Evolutionary conservation across 2,797 vertebrate species (phyloP), one percentile per base, ranked within the genome.

Genomic region (Syngnathus acus): DNA sequence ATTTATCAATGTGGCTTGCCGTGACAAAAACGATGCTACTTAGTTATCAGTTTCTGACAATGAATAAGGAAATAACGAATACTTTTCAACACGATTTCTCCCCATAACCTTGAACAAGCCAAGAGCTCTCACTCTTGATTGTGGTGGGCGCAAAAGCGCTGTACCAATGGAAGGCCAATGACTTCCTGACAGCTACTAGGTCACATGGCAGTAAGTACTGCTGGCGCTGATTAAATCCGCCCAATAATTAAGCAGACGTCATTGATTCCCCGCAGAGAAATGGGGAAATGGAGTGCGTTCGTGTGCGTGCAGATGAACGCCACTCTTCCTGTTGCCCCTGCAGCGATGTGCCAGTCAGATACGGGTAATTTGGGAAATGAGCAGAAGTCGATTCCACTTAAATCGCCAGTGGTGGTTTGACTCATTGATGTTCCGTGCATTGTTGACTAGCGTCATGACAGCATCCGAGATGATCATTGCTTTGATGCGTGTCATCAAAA

Each of bases 161-260:
- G 74, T 59, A 71, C 9, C 48, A 39, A 73, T 83, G 73, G 80
- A 84, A 86, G 72, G 70, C 16, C 61, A 87, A 89, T 83, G 72
- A 87, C 85, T 87, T 88, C 81, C 76, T 85, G 85, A 90, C 85
- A 83, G 85, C 86, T 83, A 79, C 71, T 72, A 84, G 89, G 81
- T 90, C 86, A 86, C 86, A 76, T 80, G 82, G 81, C 83, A 87
- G 87, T 91, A 88, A 89, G 88, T 88, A 90, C 83, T 81, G 80
- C 85, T 83, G 86, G 79, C 38, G 67, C 85, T 91, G 88, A 92
- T 91, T 92, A 88, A 89, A 90, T 91, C 88, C 83, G 84, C 79
- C 86, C 89, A 90, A 87, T 92, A 90, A 92, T 92, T 93, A 91
- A 89, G 87, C 89, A 89, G 90, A 91, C 87, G 87, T 80, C 86